A percentile compares a stretch with the other conserved stretches of the same genome.
These are phyloP conservation scores for Pycnomerus fuliginosus DNA, from an alignment of 2,888 invertebrate species.

Conservation along the genomic window DNA sequence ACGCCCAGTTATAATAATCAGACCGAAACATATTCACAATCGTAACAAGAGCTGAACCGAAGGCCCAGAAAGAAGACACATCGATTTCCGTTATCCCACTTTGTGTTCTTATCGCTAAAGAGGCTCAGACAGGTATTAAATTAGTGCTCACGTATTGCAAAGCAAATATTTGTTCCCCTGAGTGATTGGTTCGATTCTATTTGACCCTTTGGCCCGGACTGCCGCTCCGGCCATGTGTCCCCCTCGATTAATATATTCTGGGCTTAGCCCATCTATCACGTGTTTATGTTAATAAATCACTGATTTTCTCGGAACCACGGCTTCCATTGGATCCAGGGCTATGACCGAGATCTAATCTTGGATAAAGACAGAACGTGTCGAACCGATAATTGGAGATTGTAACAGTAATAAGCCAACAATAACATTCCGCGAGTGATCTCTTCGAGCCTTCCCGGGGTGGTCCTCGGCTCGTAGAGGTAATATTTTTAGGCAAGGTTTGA, in stretches of 20 bases:
- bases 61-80: slow-evolving; percentile 20
- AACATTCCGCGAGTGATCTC: slow-evolving; percentile 17
- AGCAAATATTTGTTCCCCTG: no score
- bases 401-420: slow-evolving; percentile 11
- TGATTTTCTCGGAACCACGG: slow-evolving; percentile 16
- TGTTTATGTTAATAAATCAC: slow-evolving; percentile 21
- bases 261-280: slow-evolving; percentile 18
- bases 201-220: slow-evolving; percentile 12
- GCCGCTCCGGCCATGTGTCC: slow-evolving; percentile 9
- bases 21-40: slow-evolving; percentile 34
- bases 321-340: slow-evolving; percentile 6
- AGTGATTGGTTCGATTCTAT: no score
- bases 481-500: no score
- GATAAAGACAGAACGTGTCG: slow-evolving; percentile 20
- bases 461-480: slow-evolving; percentile 3
- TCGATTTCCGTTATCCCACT: no score
- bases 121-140: no score
- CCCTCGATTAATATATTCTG: slow-evolving; percentile 18
- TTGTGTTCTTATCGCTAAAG: no score
- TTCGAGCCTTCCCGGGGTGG: slow-evolving; percentile 5
- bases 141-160: no score
- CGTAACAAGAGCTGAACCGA: slow-evolving; percentile 22
- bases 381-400: slow-evolving; percentile 21
- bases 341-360: slow-evolving; percentile 14
- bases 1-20: slow-evolving; percentile 36